Conservation (phyloP, 2,113 vertebrate genomes). For the Centropristis striata region DNA sequence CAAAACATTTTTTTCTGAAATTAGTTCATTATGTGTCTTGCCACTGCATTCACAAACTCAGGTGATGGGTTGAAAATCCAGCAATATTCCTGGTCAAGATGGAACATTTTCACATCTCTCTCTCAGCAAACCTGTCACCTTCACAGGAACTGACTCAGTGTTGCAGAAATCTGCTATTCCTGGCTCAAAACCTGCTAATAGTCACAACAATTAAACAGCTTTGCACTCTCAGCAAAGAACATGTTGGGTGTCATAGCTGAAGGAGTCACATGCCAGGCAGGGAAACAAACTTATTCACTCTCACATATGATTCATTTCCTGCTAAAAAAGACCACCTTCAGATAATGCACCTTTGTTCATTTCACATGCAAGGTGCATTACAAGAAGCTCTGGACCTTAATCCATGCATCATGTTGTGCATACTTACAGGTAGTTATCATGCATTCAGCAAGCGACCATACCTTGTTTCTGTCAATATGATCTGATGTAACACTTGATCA, state of each 20-base stretch:
- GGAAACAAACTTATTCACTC: neutral
- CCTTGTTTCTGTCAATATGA: neutral
- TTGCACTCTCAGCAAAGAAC: constrained; percentile 26
- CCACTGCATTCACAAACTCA: constrained; percentile 1
- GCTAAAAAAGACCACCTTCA: neutral
- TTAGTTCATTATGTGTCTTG: neutral
- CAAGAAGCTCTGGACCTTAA: constrained; percentile 8
- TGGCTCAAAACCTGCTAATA: constrained; percentile 41
- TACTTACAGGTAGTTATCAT: neutral
- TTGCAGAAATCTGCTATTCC: constrained; percentile 50
- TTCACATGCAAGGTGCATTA: constrained; percentile 20
- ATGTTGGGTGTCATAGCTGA: constrained; percentile 42
- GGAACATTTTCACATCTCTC: neutral
- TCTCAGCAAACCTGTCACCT: constrained; percentile 13
- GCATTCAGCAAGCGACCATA: neutral
- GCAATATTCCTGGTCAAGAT: neutral
- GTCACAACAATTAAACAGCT: constrained; percentile 59
- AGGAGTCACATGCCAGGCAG: constrained; percentile 23
- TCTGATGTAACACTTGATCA: constrained; percentile 21
- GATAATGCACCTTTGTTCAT: constrained; percentile 11
- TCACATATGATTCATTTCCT: neutral
- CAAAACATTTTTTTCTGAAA: constrained; percentile 14
- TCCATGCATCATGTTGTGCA: constrained; percentile 13
- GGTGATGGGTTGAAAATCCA: neutral
- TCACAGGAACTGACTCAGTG: constrained; percentile 29